A percentile compares a stretch with the other conserved stretches of the same genome.
phyloP scores from a whole-genome alignment of 1,140 invertebrate genomes.

The Cephus cinctus region DNA sequence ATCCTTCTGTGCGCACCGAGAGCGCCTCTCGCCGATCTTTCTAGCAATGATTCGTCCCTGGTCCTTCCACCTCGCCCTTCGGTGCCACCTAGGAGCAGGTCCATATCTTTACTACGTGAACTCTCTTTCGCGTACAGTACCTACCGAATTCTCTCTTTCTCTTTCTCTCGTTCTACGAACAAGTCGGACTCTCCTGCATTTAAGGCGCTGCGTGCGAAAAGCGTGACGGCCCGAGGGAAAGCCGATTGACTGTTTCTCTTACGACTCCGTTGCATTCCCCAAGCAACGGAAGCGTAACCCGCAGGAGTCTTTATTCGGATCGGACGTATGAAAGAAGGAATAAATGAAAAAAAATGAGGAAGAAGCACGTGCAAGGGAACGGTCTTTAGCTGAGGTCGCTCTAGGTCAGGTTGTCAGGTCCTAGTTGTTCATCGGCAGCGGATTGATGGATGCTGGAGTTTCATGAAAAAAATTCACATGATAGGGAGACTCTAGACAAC shows the following conservation, averaged over 20 bases:
- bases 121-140: too few relatives aligned
- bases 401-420: background rate
- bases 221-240: conserved; percentile 55
- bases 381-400: background rate
- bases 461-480: too few relatives aligned
- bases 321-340: conserved; percentile 20
- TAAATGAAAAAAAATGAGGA: too few relatives aligned
- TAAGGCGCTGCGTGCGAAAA: too few relatives aligned
- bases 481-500: background rate
- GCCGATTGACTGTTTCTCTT: too few relatives aligned
- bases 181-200: too few relatives aligned
- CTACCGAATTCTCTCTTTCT: too few relatives aligned
- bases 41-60: conserved; percentile 13
- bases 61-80: background rate
- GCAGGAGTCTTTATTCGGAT: conserved; percentile 30
- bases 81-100: background rate
- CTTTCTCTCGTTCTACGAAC: too few relatives aligned
- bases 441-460: conserved; percentile 34
- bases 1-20: conserved; percentile 12
- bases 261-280: too few relatives aligned
- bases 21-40: conserved; percentile 22
- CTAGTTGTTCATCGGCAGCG: conserved; percentile 26
- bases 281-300: too few relatives aligned
- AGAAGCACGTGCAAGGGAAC: background rate
- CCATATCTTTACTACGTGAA: too few relatives aligned